phyloP scores from a whole-genome alignment of 2,113 vertebrate species.

The Galbula dea region DNA sequence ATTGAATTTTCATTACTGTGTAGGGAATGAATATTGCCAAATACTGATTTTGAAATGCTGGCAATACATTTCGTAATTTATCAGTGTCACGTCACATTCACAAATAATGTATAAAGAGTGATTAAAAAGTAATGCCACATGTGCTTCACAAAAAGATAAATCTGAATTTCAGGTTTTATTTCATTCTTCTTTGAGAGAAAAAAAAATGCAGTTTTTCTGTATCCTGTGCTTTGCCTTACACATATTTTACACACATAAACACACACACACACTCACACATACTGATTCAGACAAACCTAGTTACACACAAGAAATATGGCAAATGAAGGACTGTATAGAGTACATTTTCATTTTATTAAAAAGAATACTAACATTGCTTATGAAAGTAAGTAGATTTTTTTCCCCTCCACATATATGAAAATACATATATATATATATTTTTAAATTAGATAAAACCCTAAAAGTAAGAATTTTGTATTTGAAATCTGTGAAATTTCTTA shows the following conservation, averaged over 20 bases:
- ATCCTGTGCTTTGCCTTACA: not conserved
- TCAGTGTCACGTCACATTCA: not conserved
- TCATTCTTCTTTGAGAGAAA: not conserved
- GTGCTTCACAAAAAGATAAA: not conserved
- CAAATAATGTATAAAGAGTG: not conserved
- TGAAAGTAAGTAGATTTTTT: not conserved
- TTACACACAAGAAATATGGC: not conserved
- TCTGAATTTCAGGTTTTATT: not conserved
- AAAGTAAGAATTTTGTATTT: not conserved
- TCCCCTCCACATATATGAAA: no score
- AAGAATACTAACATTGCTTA: not conserved
- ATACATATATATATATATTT: not conserved
- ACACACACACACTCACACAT: not conserved
- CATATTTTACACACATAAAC: no score
- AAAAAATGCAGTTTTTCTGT: not conserved
- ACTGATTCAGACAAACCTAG: not conserved
- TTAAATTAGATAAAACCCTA: not conserved
- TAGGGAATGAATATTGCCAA: not conserved
- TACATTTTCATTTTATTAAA: not conserved
- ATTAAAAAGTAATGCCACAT: not conserved
- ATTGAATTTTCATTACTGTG: constrained; percentile 18
- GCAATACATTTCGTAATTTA: not conserved
- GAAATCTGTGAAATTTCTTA: not conserved
- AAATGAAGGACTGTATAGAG: not conserved
- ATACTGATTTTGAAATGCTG: not conserved